Percentiles rank a stretch among this genome's conserved stretches.
phyloP scores from a whole-genome alignment of 2,113 vertebrate genomes.

The Ophiodon elongatus region DNA sequence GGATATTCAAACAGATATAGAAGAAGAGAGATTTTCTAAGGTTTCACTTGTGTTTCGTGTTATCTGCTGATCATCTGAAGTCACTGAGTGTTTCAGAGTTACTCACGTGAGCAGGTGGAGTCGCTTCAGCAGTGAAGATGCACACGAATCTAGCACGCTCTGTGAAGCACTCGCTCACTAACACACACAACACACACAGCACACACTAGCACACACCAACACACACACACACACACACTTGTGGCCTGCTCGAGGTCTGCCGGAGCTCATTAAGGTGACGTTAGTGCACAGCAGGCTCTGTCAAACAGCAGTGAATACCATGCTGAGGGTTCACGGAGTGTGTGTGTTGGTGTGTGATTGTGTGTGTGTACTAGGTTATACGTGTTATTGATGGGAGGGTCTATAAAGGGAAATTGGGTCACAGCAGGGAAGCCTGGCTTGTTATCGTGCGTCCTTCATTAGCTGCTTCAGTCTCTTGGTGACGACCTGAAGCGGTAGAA shows the following conservation, averaged over 20 bases:
- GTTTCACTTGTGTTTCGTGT: no score
- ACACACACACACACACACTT: no score
- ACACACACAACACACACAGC: not conserved
- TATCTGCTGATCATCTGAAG: no score
- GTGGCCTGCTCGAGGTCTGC: no score
- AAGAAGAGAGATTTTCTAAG: no score
- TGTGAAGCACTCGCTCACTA: not conserved
- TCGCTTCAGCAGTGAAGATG: not conserved
- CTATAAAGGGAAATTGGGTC: conserved; percentile 55
- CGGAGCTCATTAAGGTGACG: no score
- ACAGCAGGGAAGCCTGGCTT: conserved; percentile 43
- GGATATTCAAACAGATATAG: no score
- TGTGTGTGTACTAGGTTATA: not conserved
- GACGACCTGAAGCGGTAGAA: no score
- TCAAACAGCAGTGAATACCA: conserved; percentile 18
- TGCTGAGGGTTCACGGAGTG: not conserved
- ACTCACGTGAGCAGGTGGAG: not conserved
- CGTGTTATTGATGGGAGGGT: conserved; percentile 21
- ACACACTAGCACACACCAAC: no score
- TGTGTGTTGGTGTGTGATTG: conserved; percentile 9
- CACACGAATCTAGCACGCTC: not conserved
- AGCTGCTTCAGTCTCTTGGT: not conserved
- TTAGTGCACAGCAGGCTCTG: conserved; percentile 26
- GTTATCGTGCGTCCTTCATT: conserved; percentile 25
- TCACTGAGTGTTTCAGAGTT: no score